These are phyloP conservation scores for Styela plicata DNA, from an alignment of 23 tunicate genomes.

Conservation along the genomic window DNA sequence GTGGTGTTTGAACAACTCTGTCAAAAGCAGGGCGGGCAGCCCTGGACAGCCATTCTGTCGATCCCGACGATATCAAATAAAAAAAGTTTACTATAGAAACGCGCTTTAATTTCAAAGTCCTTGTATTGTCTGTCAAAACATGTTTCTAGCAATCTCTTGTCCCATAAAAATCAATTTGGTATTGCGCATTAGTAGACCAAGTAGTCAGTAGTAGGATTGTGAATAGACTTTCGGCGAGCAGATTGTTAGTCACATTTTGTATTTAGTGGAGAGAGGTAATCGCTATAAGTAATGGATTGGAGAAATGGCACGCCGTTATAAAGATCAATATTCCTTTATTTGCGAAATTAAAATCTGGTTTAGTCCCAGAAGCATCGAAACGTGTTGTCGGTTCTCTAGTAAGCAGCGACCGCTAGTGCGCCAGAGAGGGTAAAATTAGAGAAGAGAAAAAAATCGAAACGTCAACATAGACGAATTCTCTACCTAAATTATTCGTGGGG, in stretches of 20 bases:
- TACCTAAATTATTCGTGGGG: background rate
- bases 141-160: too few relatives aligned
- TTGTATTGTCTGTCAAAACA: too few relatives aligned
- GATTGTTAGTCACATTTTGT: background rate
- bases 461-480: background rate
- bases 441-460: background rate
- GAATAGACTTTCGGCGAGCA: too few relatives aligned
- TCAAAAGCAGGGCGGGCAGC: too few relatives aligned
- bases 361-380: background rate
- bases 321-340: background rate
- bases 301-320: background rate
- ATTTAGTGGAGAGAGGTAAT: background rate
- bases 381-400: background rate
- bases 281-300: background rate
- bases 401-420: background rate
- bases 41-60: too few relatives aligned
- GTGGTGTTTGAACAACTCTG: too few relatives aligned
- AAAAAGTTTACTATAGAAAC: too few relatives aligned
- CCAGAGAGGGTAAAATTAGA: background rate
- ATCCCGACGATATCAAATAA: too few relatives aligned
- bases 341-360: background rate
- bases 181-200: too few relatives aligned
- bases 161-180: too few relatives aligned
- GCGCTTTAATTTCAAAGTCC: too few relatives aligned
- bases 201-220: too few relatives aligned